Conservation (phyloP, 2,888 invertebrate genomes). For the Troides helena region DNA sequence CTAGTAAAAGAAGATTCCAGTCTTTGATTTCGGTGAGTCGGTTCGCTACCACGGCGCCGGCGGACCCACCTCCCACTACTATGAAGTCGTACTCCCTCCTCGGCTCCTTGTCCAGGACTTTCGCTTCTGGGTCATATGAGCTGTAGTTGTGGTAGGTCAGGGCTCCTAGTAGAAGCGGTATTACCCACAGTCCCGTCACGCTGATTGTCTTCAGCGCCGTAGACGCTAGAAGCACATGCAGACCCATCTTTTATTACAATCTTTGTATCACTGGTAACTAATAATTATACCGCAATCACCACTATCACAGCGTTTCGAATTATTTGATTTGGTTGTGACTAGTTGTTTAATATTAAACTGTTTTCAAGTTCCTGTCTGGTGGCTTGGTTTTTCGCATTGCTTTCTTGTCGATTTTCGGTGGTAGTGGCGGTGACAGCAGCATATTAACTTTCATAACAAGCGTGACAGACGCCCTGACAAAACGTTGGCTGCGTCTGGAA, state of each 20-base stretch:
- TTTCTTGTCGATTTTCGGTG: slow-evolving; percentile 45
- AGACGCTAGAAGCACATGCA: slow-evolving; percentile 87
- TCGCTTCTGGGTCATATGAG: slow-evolving; percentile 89
- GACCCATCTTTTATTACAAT: slow-evolving; percentile 79
- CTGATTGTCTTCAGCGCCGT: slow-evolving; percentile 89
- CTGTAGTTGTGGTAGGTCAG: slow-evolving; percentile 90
- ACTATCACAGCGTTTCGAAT: slow-evolving; percentile 35
- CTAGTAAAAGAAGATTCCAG: slow-evolving; percentile 89
- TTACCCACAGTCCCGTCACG: slow-evolving; percentile 89
- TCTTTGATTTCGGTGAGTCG: slow-evolving; percentile 87
- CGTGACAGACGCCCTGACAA: slow-evolving; percentile 24
- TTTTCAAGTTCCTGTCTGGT: slow-evolving; percentile 57
- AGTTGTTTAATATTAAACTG: slow-evolving; percentile 33
- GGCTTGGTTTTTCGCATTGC: slow-evolving; percentile 68
- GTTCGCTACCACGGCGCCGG: slow-evolving; percentile 93
- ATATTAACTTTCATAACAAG: slow-evolving; percentile 65
- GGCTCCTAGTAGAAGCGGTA: slow-evolving; percentile 90
- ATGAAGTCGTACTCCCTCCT: slow-evolving; percentile 91
- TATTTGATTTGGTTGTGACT: slow-evolving; percentile 42
- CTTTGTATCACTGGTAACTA: slow-evolving; percentile 19
- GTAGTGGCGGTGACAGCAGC: slow-evolving; percentile 52
- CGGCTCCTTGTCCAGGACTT: slow-evolving; percentile 84
- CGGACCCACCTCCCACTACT: slow-evolving; percentile 92
- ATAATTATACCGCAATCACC: slow-evolving; percentile 26
- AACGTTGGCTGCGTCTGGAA: slow-evolving; percentile 34